Evolutionary conservation across 2,797 vertebrate species (phyloP).

Genomic region (Enteromius argenteus): DNA sequence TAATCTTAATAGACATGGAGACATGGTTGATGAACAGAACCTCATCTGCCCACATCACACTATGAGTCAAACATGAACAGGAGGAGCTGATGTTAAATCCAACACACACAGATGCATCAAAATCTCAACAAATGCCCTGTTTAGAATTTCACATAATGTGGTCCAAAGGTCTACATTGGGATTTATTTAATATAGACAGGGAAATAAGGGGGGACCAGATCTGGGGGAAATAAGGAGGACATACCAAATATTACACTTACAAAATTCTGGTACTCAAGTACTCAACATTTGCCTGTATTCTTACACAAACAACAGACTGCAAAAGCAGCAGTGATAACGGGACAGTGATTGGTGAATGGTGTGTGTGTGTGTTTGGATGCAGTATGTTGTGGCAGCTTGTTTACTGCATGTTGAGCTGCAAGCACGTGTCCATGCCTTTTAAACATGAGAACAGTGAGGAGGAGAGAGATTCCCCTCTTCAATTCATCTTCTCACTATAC

Average conservation of each 20-base stretch:
- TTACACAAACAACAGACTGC: slow-evolving; percentile 5
- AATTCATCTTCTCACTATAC: slow-evolving; percentile 10
- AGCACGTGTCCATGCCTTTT: slow-evolving; percentile 25
- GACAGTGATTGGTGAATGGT: background rate
- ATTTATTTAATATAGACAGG: background rate
- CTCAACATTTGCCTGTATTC: background rate
- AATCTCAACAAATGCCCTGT: background rate
- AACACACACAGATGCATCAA: background rate
- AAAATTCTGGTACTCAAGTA: background rate
- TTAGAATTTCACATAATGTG: background rate
- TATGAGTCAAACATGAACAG: slow-evolving; percentile 51
- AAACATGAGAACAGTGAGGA: background rate
- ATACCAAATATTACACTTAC: background rate
- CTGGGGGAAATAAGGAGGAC: too few relatives aligned
- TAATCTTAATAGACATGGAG: slow-evolving; percentile 25
- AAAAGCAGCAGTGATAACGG: slow-evolving; percentile 9
- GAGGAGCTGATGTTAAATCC: background rate
- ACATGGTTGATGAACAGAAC: slow-evolving; percentile 36
- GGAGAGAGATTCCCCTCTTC: background rate
- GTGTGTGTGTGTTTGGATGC: background rate
- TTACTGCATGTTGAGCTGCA: slow-evolving; percentile 26
- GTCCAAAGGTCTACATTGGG: background rate
- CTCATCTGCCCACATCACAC: slow-evolving; percentile 29
- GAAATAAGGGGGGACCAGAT: background rate
- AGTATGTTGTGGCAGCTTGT: slow-evolving; percentile 28